Evolutionary conservation across 2,113 vertebrate genomes (phyloP), one percentile per base, ranked within the genome.

Genomic region (Heptranchias perlo): DNA sequence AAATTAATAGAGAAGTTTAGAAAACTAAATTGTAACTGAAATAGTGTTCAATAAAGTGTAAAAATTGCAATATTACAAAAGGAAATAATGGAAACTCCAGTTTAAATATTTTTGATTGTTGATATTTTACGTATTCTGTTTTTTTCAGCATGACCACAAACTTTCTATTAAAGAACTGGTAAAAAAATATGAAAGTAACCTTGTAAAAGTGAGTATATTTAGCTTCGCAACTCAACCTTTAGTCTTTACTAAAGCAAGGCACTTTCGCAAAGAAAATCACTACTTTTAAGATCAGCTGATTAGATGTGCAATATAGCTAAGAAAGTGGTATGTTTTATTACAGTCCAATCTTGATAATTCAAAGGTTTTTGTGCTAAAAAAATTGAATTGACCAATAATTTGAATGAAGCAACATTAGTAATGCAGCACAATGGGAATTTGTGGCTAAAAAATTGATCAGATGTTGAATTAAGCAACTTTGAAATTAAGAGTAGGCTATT

Each of bases 91-190:
- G 10, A 31, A 89, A 1, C 49, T 89, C 1, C 86, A 13, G 47
- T 44, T n/a, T 39, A 31, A 87, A 52, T 87, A 16, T 21, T 44
- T 78, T 49, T 52, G 28, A 91, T 86, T 87, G 16, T 82, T 82
- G 14, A 47, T 10, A 28, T n/a, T 92, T 39, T 92, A 0, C 5
- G 62, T 62, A 0, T 61, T 92, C 35, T 1, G 31, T 62, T 31
- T 1, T 92, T 96, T 96, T 87, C 96, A 98, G 98, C 97, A 98
- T 89, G 98, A 98, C 95, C 98, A 98, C 97, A 98, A 96, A 96
- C 97, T 98, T 96, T 97, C 96, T 76, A 0, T 31, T 76, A 96
- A 96, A 0, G 97, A 98, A 21, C 62, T 98, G 96, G 98, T 98
- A 96, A 96, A 96, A 52, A 98, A 98, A 96, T 98, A 98, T 0